A percentile compares a stretch with the other conserved stretches of the same genome.
These are phyloP conservation scores for Micromesistius poutassou DNA, from an alignment of 2,797 vertebrate species.

Conservation along the genomic window DNA sequence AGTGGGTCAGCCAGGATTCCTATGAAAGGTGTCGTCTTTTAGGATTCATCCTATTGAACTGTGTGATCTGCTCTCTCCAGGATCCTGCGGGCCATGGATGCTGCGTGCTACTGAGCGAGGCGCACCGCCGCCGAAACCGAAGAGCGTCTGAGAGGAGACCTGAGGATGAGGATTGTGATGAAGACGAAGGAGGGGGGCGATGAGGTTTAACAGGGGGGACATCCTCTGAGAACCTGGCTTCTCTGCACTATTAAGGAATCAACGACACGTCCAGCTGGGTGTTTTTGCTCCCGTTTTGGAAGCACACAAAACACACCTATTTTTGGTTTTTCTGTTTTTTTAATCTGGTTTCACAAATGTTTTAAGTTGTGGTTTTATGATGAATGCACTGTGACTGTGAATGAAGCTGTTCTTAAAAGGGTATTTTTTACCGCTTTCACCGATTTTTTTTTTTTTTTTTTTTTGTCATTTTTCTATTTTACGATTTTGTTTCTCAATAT, in stretches of 20 bases:
- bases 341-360: slow-evolving; percentile 34
- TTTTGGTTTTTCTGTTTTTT: slow-evolving; percentile 26
- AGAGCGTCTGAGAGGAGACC: slow-evolving; percentile 5
- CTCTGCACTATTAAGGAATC: slow-evolving; percentile 60
- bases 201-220: not conserved
- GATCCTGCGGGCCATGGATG: slow-evolving; percentile 81
- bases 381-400: slow-evolving; percentile 56
- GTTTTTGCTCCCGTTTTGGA: slow-evolving; percentile 31
- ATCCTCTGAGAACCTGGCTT: slow-evolving; percentile 19
- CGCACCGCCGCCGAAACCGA: slow-evolving; percentile 6
- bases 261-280: slow-evolving; percentile 26
- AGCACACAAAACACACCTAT: slow-evolving; percentile 43
- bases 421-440: not conserved
- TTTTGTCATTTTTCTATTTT: not conserved
- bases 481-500: slow-evolving; percentile 15
- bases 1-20: no score
- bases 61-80: slow-evolving; percentile 61
- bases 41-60: not conserved
- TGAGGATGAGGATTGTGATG: not conserved
- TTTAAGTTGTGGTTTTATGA: slow-evolving; percentile 42
- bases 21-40: not conserved
- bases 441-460: not conserved
- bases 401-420: slow-evolving; percentile 3
- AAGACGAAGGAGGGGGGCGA: no score
- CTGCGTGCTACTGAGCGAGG: slow-evolving; percentile 71